Conservation (phyloP, 2,797 vertebrate species). For the Coranthus polyacanthus region DNA sequence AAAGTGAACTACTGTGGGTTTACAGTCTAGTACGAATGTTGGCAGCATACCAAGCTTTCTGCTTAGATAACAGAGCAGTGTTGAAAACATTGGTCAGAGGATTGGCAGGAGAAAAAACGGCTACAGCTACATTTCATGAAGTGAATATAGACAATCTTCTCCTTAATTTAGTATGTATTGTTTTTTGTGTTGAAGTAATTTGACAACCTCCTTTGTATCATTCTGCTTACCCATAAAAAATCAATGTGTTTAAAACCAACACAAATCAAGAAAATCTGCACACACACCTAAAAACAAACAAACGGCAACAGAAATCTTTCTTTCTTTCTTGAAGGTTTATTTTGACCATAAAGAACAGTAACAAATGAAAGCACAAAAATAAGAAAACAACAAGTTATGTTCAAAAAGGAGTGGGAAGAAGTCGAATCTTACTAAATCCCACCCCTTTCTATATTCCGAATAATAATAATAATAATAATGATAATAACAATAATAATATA, state of each 20-base stretch:
- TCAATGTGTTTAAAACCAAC: background rate
- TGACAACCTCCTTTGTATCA: constrained; percentile 5
- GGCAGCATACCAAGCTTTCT: constrained; percentile 21
- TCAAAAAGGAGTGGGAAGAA: too few species aligned
- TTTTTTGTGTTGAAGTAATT: constrained; percentile 18
- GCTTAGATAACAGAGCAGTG: constrained; percentile 20
- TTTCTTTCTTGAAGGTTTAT: background rate
- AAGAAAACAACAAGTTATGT: too few species aligned
- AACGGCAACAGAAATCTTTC: constrained; percentile 6
- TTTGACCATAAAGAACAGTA: too few species aligned
- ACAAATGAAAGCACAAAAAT: too few species aligned
- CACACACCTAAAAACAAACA: constrained; percentile 9
- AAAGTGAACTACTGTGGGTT: constrained; percentile 18
- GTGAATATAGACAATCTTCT: background rate
- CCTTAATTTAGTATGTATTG: background rate
- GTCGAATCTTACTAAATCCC: too few species aligned
- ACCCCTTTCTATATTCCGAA: too few species aligned
- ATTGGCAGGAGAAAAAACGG: constrained; percentile 4
- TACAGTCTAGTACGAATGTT: constrained; percentile 17
- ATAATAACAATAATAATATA: too few species aligned
- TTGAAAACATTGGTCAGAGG: constrained; percentile 20
- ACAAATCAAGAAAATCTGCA: constrained; percentile 11
- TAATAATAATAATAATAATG: too few species aligned
- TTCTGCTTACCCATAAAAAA: background rate
- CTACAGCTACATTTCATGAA: background rate